phyloP scores from a whole-genome alignment of 2,888 invertebrate species.

The Harpalus rufipes region DNA sequence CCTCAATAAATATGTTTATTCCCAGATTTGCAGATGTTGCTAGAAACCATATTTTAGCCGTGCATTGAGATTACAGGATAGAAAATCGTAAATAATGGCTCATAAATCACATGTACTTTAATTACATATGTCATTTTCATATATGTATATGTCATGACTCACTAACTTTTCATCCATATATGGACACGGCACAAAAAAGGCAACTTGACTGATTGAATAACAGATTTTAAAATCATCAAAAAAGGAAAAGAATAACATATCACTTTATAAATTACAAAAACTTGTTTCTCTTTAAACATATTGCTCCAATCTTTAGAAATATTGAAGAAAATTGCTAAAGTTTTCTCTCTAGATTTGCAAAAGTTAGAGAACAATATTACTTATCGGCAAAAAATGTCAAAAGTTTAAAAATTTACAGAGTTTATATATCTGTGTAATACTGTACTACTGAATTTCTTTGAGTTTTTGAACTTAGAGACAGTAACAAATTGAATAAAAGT shows the following conservation, averaged over 20 bases:
- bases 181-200: background rate
- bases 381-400: constrained; percentile 9
- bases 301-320: background rate
- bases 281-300: background rate
- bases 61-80: background rate
- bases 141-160: background rate
- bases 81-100: background rate
- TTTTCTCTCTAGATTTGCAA: background rate
- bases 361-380: constrained; percentile 19
- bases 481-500: constrained; percentile 33
- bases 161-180: background rate
- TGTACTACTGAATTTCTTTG: background rate
- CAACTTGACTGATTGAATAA: background rate
- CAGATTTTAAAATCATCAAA: background rate
- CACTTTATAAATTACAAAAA: background rate
- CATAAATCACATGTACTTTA: background rate
- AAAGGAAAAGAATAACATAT: background rate
- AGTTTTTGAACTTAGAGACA: constrained; percentile 28
- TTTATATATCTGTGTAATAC: constrained; percentile 26
- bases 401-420: constrained; percentile 12
- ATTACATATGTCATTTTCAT: background rate
- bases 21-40: background rate
- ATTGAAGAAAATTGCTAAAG: background rate
- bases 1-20: background rate
- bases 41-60: background rate